Evolutionary conservation across 2,797 vertebrate genomes (phyloP), one percentile per base, ranked within the genome.

Genomic region (Alosa sapidissima): DNA sequence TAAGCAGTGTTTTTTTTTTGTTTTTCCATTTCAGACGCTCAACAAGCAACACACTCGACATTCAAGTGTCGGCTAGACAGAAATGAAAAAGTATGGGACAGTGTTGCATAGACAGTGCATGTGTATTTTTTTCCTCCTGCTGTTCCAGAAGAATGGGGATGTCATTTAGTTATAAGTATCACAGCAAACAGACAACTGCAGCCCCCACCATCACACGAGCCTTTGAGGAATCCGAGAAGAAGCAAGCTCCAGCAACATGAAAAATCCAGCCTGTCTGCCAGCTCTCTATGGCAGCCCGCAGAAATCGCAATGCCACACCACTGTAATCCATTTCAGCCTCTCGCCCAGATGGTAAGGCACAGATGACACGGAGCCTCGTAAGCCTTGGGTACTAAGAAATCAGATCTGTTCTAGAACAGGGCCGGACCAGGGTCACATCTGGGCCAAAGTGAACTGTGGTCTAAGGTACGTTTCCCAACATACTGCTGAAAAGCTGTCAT

Each of bases 281-380:
- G 58, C 83, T 81, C 68, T 91, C 89, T 90, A 93, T 91, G 93
- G 89, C 58, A 92, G 91, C 88, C 92, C 91, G 90, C 88, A 93
- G 92, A 93, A 95, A 95, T 96, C 92, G 86, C 93, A 94, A 95
- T 94, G 94, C 94, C 93, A 94, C 94, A 93, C 93, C 91, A 85
- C 91, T 93, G 93, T 95, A 94, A 96, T 95, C 94, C 94, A 93
- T 95, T 95, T 95, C 93, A 94, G 94, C 93, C 94, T 94, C 93
- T 91, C 93, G 92, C 92, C 93, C 93, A 83, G 82, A 48, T 75
- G 36, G 68, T 45, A 14, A 7, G 36, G 3, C 36, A 41, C 58
- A 24, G n/a, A 62, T 21, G 58, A 62, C 24, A 24, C n/a, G 1
- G 58, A 62, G 58, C 58, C 58, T n/a, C 58, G 5, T 21, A 58